These are phyloP conservation scores for Poecile atricapillus DNA, from an alignment of 2,113 vertebrate genomes.

Conservation along the genomic window DNA sequence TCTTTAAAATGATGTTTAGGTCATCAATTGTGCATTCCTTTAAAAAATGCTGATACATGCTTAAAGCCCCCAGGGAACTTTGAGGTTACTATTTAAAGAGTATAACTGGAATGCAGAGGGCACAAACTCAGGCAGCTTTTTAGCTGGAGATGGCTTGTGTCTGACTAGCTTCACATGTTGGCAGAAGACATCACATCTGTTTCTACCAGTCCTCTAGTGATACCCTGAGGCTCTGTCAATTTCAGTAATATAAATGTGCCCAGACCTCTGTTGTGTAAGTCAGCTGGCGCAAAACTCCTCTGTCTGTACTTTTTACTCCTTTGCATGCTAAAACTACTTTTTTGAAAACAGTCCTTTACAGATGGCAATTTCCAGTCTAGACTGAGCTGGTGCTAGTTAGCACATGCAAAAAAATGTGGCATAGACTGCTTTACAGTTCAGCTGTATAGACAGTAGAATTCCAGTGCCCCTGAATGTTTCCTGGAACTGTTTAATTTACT, in stretches of 20 bases:
- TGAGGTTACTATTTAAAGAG: neutral
- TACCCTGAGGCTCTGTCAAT: neutral
- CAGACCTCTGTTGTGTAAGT: neutral
- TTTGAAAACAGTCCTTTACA: neutral
- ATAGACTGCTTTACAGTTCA: slow-evolving; percentile 1
- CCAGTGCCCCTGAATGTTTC: slow-evolving; percentile 16
- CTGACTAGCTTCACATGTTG: neutral
- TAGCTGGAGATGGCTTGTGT: neutral
- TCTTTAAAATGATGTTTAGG: neutral
- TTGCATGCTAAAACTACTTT: neutral
- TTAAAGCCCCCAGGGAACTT: neutral
- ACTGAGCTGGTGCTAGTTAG: neutral
- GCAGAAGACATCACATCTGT: neutral
- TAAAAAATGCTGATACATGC: neutral
- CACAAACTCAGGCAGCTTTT: neutral
- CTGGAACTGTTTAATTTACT: slow-evolving; percentile 62
- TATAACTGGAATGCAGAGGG: neutral
- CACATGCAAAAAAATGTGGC: neutral
- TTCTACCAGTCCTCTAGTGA: neutral
- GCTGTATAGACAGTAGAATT: slow-evolving; percentile 17
- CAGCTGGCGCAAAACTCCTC: neutral
- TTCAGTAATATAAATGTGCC: neutral
- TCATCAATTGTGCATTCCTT: neutral
- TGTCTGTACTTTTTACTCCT: neutral
- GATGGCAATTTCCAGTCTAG: slow-evolving; percentile 10